A percentile compares a stretch with the other conserved stretches of the same genome.
Evolutionary conservation across 1,140 invertebrate species (phyloP).

Genomic region (fruit fly (Drosophila melanogaster)): DNA sequence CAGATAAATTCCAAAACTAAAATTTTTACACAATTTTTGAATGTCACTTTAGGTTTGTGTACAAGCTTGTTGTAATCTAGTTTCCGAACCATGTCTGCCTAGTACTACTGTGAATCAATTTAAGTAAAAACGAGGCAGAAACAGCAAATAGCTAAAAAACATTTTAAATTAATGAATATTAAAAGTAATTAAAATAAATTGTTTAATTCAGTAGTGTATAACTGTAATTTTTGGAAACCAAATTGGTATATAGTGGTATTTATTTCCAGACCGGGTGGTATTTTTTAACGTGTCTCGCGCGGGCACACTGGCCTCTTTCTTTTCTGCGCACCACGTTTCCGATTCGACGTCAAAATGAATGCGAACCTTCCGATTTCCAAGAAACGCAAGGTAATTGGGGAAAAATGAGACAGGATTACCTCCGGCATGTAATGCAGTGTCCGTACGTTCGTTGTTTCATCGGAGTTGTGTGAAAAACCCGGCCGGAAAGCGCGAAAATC

Average conservation of each 20-base stretch:
- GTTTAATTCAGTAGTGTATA: too few relatives aligned
- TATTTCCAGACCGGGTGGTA: too few relatives aligned
- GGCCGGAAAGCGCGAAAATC: constrained; percentile 7
- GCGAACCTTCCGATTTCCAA: constrained; percentile 85
- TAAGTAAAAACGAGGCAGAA: too few relatives aligned
- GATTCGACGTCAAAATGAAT: constrained; percentile 81
- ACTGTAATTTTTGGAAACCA: too few relatives aligned
- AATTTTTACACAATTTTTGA: not conserved
- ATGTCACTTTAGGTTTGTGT: not conserved
- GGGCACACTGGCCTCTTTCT: constrained; percentile 59
- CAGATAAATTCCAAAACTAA: too few relatives aligned
- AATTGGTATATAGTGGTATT: too few relatives aligned
- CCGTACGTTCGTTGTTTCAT: not conserved
- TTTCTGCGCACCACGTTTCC: constrained; percentile 84
- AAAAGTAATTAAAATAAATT: too few relatives aligned
- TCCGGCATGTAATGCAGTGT: not conserved
- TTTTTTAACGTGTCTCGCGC: not conserved
- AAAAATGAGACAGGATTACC: constrained; percentile 29
- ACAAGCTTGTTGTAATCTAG: not conserved
- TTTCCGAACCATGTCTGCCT: too few relatives aligned
- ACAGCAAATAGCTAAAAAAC: too few relatives aligned
- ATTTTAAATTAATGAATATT: too few relatives aligned
- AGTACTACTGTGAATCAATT: too few relatives aligned
- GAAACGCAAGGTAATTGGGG: constrained; percentile 85
- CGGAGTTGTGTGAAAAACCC: constrained; percentile 39